A percentile compares a stretch with the other conserved stretches of the same genome.
These are phyloP conservation scores for Podarcis siculus DNA, from an alignment of 2,797 vertebrate species.

Conservation along the genomic window DNA sequence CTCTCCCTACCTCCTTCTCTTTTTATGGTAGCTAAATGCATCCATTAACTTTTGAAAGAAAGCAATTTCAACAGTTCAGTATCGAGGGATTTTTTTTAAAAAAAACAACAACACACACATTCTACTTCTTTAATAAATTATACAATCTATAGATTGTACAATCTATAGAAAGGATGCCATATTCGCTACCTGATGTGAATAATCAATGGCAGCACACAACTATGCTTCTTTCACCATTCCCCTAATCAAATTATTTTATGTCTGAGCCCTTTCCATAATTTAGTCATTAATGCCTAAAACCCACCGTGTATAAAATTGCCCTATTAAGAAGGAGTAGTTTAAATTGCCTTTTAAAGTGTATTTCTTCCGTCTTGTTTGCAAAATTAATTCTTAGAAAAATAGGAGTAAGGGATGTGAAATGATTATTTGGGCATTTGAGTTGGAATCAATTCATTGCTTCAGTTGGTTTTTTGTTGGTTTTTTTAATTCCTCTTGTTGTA, in stretches of 20 bases:
- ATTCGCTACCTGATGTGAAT: not conserved
- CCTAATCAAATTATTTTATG: conserved; percentile 38
- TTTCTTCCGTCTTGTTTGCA: conserved; percentile 37
- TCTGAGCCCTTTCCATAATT: conserved; percentile 68
- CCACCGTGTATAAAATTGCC: conserved; percentile 55
- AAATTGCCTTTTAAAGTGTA: conserved; percentile 45
- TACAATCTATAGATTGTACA: not conserved
- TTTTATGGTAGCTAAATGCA: not conserved
- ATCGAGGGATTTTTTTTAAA: not conserved
- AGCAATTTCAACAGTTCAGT: conserved; percentile 23
- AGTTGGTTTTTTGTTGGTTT: not conserved
- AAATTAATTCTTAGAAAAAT: conserved; percentile 42
- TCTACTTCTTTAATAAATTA: conserved; percentile 29
- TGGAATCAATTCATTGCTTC: conserved; percentile 55
- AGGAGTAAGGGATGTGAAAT: conserved; percentile 38
- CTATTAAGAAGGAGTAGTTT: conserved; percentile 29
- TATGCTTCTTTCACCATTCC: conserved; percentile 2
- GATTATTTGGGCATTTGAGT: conserved; percentile 53
- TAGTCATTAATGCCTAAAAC: conserved; percentile 62
- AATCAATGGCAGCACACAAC: conserved; percentile 2
- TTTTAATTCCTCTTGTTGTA: conserved; percentile 3
- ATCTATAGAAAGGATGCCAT: not conserved
- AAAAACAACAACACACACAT: not conserved
- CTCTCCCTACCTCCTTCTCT: not conserved
- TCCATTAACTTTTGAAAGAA: conserved; percentile 4